These are phyloP conservation scores for Eupithecia abbreviata DNA, from an alignment of 2,888 invertebrate species.

Conservation along the genomic window DNA sequence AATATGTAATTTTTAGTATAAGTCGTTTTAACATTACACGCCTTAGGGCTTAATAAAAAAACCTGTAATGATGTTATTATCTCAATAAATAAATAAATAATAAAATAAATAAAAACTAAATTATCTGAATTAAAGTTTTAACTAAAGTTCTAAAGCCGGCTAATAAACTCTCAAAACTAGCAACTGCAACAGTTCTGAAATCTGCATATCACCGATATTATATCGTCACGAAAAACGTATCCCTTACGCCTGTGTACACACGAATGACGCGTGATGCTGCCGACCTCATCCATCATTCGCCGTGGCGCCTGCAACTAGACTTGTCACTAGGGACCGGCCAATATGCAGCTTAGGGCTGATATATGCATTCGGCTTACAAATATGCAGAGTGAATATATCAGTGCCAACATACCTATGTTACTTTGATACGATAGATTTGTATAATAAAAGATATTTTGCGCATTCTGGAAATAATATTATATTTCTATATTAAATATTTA, in stretches of 20 bases:
- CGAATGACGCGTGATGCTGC: constrained; percentile 84
- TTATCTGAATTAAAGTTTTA: background rate
- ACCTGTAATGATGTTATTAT: too few species aligned
- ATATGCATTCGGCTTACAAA: constrained; percentile 2
- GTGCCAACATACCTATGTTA: background rate
- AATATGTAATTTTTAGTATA: too few species aligned
- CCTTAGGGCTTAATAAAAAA: too few species aligned
- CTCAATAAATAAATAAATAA: too few species aligned
- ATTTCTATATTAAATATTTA: background rate
- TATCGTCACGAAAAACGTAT: constrained; percentile 84
- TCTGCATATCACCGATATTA: constrained; percentile 84
- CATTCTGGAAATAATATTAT: background rate
- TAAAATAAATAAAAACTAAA: too few species aligned
- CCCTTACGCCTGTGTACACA: constrained; percentile 84
- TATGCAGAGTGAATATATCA: background rate
- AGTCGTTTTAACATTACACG: too few species aligned
- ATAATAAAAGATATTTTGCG: background rate
- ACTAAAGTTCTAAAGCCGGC: background rate
- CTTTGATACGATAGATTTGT: background rate
- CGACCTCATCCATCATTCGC: constrained; percentile 84
- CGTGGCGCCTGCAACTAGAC: constrained; percentile 83
- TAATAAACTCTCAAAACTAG: constrained; percentile 39
- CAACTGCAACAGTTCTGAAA: constrained; percentile 65
- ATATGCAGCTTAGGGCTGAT: constrained; percentile 7
- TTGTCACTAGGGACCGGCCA: constrained; percentile 58